Evolutionary conservation across 2,888 invertebrate species (phyloP).

Genomic region (Temnothorax unifasciatus): DNA sequence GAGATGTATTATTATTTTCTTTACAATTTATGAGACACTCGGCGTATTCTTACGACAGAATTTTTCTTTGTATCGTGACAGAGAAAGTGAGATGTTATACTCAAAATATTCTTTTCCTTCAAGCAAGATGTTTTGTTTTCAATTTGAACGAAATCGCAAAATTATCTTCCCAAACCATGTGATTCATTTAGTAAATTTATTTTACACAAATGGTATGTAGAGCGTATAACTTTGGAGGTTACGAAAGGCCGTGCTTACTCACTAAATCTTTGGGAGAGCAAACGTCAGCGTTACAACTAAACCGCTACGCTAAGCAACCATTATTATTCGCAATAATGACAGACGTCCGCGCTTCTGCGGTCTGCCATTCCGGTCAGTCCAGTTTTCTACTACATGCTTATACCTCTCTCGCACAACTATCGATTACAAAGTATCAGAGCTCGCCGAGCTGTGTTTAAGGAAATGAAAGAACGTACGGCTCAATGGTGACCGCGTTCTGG

Average conservation of each 20-base stretch:
- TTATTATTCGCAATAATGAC: constrained; percentile 53
- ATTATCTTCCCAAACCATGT: not conserved
- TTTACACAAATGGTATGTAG: not conserved
- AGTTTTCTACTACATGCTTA: constrained; percentile 52
- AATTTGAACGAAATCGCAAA: not conserved
- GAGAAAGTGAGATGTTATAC: not conserved
- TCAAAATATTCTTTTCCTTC: not conserved
- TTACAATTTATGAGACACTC: not conserved
- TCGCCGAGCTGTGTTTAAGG: constrained; percentile 45
- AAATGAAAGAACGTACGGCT: constrained; percentile 52
- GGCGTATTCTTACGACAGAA: not conserved
- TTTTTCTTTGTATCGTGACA: not conserved
- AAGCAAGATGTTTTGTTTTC: not conserved
- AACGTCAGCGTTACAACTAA: constrained; percentile 48
- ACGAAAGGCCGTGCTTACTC: constrained; percentile 17
- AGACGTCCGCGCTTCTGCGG: constrained; percentile 53
- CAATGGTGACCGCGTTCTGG: constrained; percentile 58
- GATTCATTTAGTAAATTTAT: not conserved
- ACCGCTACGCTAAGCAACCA: constrained; percentile 49
- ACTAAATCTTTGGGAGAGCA: constrained; percentile 43
- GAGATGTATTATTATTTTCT: constrained; percentile 1
- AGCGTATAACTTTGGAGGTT: constrained; percentile 19
- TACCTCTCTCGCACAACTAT: constrained; percentile 60
- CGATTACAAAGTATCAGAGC: constrained; percentile 70
- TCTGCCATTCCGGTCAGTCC: constrained; percentile 51